Evolutionary conservation across 2,888 invertebrate species (phyloP), one percentile per base, ranked within the genome.

Genomic region (Rhodophaea formosa): DNA sequence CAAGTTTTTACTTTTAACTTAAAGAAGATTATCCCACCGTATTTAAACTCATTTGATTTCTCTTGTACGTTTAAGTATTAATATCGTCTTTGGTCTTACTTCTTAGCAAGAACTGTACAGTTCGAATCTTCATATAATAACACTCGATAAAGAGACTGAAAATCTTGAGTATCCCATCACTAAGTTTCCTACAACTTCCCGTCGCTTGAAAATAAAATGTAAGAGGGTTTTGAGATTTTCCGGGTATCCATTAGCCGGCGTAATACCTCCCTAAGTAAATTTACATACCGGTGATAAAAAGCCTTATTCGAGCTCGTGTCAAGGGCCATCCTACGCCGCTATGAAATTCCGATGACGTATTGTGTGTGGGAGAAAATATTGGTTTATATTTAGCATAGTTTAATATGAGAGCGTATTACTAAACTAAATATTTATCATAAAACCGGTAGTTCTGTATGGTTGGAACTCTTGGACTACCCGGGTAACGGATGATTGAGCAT

Each of bases 171-270:
- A 12, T 39, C 39, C 39, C 39, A 39, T 12, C 39, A 39, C 39
- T 12, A 39, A 6, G n/a, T n/a, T 39, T 39, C 39, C 0, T 39
- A 12, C 39, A 39, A 8, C 8, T 35, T 35, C 35, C 8, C 12
- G 39, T 39, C n/a, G 39, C n/a, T 51, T 12, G 7, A 35, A 51
- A 16, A 51, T 30, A 51, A 39, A 35, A 15, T 5, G 10, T n/a
- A 35, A 51, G 35, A 35, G 32, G 35, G 51, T 51, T 35, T 35
- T 39, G 16, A 51, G 35, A 51, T 35, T 16, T 35, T 17, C 35
- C 51, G 51, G 51, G 35, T 39, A 51, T 51, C 51, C 51, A 51
- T 51, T 51, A 51, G 51, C 51, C 12, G 5, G 35, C 35, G 51
- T 51, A 51, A 51, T 51, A 51, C 39, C 39, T 35, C 16, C 16